These are phyloP conservation scores for Galeruca laticollis DNA, from an alignment of 2,888 invertebrate species.

Conservation along the genomic window DNA sequence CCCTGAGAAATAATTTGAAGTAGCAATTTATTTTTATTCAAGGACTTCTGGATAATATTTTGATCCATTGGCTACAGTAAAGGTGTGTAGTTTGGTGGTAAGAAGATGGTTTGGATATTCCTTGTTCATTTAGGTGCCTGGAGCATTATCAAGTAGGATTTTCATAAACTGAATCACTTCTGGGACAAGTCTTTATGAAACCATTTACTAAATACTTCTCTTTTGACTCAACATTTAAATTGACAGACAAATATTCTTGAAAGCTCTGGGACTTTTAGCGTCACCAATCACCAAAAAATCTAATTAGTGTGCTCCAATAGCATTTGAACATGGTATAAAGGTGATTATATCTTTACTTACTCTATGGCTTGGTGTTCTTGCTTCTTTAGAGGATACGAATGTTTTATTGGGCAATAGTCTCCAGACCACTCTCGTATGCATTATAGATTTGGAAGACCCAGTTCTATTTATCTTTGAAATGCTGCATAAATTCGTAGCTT, in stretches of 20 bases:
- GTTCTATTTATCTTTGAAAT: neutral
- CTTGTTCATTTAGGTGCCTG: too few species aligned
- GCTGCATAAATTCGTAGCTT: neutral
- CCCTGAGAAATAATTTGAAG: too few species aligned
- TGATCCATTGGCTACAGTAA: too few species aligned
- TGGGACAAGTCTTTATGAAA: neutral
- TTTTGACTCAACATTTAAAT: too few species aligned
- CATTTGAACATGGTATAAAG: neutral
- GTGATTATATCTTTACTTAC: neutral
- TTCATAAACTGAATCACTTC: too few species aligned
- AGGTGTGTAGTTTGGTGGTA: too few species aligned
- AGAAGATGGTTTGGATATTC: too few species aligned
- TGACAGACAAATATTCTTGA: neutral
- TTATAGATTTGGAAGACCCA: neutral
- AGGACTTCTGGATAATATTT: too few species aligned
- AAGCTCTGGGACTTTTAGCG: neutral
- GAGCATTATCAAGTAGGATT: too few species aligned
- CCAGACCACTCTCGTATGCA: neutral
- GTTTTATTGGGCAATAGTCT: neutral
- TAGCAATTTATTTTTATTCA: too few species aligned
- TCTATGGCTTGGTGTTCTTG: neutral
- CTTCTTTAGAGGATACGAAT: neutral
- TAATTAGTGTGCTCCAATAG: neutral
- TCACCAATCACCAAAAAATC: neutral
- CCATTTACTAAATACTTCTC: too few species aligned